Base-by-base conservation (phyloP, 2,113 vertebrate species). In the Amia ocellicauda region DNA sequence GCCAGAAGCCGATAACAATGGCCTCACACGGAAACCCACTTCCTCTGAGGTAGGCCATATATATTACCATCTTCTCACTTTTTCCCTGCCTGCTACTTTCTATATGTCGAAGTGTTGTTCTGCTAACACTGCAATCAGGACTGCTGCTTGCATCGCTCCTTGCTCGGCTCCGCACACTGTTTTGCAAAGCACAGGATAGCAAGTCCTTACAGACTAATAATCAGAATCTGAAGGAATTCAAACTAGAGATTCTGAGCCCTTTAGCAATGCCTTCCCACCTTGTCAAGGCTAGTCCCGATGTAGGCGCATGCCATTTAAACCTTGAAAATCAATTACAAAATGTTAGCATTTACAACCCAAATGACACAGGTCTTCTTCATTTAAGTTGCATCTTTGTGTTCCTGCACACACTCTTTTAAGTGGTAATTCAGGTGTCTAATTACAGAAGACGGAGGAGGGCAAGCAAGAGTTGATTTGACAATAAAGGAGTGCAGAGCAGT, bases 1-100 rank as follows among this genome's bases (percentile, higher is more conserved):
- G 40, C 20, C 62, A 42, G 56, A 31, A 29, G 14, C 45, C 20
- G 43, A 58, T 57, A 50, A 50, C 40, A 58, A 57, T 58, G 58
- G 63, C 56, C 51, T 24, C 24, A 42, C 31, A 28, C 19, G 31
- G 69, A 70, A 70, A 62, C 52, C 59, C 55, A 58, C 69, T 67
- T 71, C 59, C 64, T 62, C 23, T 66, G 69, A 55, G 52, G 63
- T 58, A 70, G 29, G 26, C 63, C 60, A 43, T 23, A 54, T 54
- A 17, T 54, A 45, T 62, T 63, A 66, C 58, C 45, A 28, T 58
- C 56, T 58, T 53, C 29, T 24, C 28, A 43, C 14, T 19, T 31
- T 51, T 58, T 57, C 62, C 51, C 10, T n/a, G 28, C 27, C 43
- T 47, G 43, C 43, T 17, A 17, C 45, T 47, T 47, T 47, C 45